Percentiles rank a stretch among this genome's conserved stretches.
These are phyloP conservation scores for Mythimna vitellina DNA, from an alignment of 2,888 invertebrate genomes.

Conservation along the genomic window DNA sequence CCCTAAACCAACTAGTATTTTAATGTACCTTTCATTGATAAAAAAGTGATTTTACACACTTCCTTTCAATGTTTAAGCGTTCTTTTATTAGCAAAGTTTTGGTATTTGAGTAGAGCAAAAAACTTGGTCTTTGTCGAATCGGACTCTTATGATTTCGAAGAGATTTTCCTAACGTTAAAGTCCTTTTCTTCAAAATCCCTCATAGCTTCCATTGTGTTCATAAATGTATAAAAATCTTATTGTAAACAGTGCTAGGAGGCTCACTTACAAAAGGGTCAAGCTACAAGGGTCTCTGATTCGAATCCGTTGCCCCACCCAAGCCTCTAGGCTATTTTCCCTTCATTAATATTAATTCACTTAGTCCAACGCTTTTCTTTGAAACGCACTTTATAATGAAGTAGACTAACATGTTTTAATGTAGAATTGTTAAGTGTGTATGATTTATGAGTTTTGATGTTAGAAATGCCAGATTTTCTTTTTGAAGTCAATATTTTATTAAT, in stretches of 20 bases:
- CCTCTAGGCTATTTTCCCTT: constrained; percentile 53
- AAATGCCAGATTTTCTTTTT: not conserved
- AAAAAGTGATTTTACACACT: too few relatives aligned
- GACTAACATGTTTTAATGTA: constrained; percentile 20
- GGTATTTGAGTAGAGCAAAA: not conserved
- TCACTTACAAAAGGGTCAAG: constrained; percentile 37
- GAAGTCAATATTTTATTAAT: not conserved
- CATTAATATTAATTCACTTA: constrained; percentile 57
- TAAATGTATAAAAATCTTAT: constrained; percentile 27
- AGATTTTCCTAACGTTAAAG: not conserved
- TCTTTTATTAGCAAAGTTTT: not conserved
- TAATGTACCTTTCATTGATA: too few relatives aligned
- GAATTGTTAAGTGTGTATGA: constrained; percentile 6
- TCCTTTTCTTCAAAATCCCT: constrained; percentile 8
- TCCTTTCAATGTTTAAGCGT: too few relatives aligned
- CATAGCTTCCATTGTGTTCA: constrained; percentile 4
- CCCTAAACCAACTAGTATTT: too few relatives aligned
- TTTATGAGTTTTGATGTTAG: not conserved
- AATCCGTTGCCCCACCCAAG: constrained; percentile 20
- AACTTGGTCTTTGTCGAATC: too few relatives aligned
- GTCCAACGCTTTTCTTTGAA: constrained; percentile 49
- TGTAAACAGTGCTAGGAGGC: constrained; percentile 10
- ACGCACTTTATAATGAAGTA: constrained; percentile 33
- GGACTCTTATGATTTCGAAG: not conserved
- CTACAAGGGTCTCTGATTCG: constrained; percentile 46